Base-by-base conservation (phyloP, 2,113 vertebrate species). In the Galbula dea region DNA sequence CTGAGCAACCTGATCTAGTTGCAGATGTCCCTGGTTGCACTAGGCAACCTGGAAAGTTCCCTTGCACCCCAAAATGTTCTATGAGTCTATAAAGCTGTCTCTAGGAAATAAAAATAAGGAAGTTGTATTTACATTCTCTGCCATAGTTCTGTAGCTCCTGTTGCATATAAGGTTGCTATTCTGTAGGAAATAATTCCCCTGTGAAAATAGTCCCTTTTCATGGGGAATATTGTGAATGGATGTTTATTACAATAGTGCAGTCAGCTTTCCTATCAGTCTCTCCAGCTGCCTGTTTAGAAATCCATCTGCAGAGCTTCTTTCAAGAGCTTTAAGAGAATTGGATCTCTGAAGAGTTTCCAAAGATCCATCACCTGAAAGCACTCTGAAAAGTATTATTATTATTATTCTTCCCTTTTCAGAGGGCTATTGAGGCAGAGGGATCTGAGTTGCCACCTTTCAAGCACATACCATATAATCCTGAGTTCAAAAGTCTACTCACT, bases 251-350 rank as follows among this genome's bases (percentile, higher is more conserved):
- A 89, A 17, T 9, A 91, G 17, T 19, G 16, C 62, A 73, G 78
- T 45, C 22, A 8, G 15, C 43, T 89, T 91, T 46, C 49, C 32
- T 93, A 18, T 73, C 79, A 26, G 49, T 83, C 71, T 80, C 68
- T 87, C 74, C 84, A 92, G 71, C 78, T 92, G 81, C 81, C 77
- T 73, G 62, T 85, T 95, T 80, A 69, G 69, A 89, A 88, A 61
- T 58, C 55, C 78, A 61, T 66, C 71, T 7, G 2, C 72, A 66
- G 61, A 37, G 32, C 59, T 80, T 61, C 37, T 66, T 23, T 39
- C 36, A 58, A 32, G 65, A 89, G 68, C 82, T 63, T 85, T 71
- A 78, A 63, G 58, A 59, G 73, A 90, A 88, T 90, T 88, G 15
- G 15, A 83, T 48, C 65, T 86, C 48, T n/a, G 43, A 71, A 81